Base-by-base conservation (phyloP, 2,888 invertebrate genomes). In the Cheilosia variabilis region DNA sequence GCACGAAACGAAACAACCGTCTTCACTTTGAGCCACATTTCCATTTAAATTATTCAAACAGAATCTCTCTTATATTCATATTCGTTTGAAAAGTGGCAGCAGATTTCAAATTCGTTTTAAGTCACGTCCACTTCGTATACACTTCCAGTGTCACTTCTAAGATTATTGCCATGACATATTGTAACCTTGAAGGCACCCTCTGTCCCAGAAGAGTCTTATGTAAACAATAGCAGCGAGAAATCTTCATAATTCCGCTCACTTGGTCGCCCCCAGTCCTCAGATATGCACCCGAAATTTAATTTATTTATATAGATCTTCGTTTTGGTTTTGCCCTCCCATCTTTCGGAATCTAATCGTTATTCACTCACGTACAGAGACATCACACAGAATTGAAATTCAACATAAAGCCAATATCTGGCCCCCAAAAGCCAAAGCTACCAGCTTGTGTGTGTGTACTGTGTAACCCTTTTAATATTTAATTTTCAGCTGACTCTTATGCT, bases 391-490 rank as follows among this genome's bases (percentile, higher is more conserved):
- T 52, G 68, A 83, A 83, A 73, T 78, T 83, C 73, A 68, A 78
- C 78, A 73, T 68, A 50, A 52, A 22, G 47, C 73, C 83, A 78
- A 78, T 77, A 78, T 68, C 50, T 37, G 37, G 37, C 37, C 45
- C 68, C 55, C n/a, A 43, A 63, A 66, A 73, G 62, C 83, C 72
- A 62, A 78, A 50, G 68, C 66, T 78, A 3, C 13, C 37, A 37
- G 10, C 13, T 1, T 13, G 37, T 13, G 5, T 45, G 5, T 52
- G 6, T 27, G 4, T 19, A 7, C n/a, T 22, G 13, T 24, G 24
- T 22, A 66, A 83, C 73, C 78, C 78, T 83, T 78, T 83, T 78
- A 83, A 83, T 78, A 83, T 83, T 83, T 78, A 57, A 83, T 73
- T 73, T 78, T n/a, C 58, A 77, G 37, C 10, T 77, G 53, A 9